A percentile compares a stretch with the other conserved stretches of the same genome.
These are phyloP conservation scores for Creontiades dilutus DNA, from an alignment of 2,888 invertebrate species.

Conservation along the genomic window DNA sequence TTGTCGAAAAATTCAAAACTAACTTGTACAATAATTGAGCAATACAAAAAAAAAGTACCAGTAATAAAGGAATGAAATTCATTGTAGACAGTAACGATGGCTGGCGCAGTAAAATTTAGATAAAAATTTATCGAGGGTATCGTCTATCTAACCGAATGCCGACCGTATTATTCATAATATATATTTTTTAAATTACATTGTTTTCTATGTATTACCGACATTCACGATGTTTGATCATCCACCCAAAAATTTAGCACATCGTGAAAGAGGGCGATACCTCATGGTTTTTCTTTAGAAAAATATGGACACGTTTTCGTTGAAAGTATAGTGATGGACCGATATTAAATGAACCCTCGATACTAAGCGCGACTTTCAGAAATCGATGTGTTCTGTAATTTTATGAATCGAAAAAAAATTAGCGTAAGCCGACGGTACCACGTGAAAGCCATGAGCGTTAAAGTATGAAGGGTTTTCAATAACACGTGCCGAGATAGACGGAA, in stretches of 20 bases:
- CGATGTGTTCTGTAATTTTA: background rate
- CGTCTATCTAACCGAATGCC: background rate
- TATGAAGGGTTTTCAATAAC: no score
- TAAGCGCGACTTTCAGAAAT: background rate
- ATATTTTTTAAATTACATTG: no score
- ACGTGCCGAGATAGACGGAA: no score
- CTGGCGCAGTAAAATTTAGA: background rate
- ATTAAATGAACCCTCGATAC: constrained; percentile 18
- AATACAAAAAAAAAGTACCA: background rate
- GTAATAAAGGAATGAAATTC: background rate
- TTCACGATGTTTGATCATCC: background rate
- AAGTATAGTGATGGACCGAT: constrained; percentile 8
- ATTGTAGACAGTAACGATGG: background rate
- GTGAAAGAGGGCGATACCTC: background rate
- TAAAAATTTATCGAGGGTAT: constrained; percentile 11
- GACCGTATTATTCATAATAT: no score
- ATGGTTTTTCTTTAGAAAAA: background rate
- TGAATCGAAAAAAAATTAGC: background rate
- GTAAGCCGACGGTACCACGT: background rate
- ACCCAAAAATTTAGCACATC: background rate
- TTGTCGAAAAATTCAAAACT: background rate
- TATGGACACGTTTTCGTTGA: constrained; percentile 30
- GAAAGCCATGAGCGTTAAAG: background rate
- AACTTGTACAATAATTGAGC: constrained; percentile 12
- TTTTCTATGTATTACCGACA: background rate